Percentiles rank a stretch among this genome's conserved stretches.
Evolutionary conservation across 2,113 vertebrate species (phyloP).

Genomic region (Syngnathoides biaculeatus): DNA sequence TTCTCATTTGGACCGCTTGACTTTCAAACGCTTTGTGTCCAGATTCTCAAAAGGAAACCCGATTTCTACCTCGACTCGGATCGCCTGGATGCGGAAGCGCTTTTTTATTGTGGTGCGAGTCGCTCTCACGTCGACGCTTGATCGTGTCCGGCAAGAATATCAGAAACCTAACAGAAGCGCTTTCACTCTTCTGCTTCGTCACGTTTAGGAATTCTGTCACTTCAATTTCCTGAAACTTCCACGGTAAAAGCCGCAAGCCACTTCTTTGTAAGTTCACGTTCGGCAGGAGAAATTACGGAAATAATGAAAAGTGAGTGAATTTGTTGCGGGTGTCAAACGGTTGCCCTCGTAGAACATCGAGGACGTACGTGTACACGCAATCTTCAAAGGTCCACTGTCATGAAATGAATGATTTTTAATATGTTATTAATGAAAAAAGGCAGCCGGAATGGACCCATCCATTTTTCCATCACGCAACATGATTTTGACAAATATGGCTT

Average conservation of each 20-base stretch:
- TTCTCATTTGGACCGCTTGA: not conserved
- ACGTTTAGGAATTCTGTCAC: slow-evolving; percentile 83
- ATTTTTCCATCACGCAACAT: no score
- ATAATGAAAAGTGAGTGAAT: no score
- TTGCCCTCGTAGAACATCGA: no score
- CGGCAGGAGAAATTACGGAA: not conserved
- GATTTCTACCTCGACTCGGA: slow-evolving; percentile 84
- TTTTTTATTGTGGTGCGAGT: slow-evolving; percentile 88
- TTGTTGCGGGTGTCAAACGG: no score
- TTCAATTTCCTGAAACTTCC: slow-evolving; percentile 90
- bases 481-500: no score
- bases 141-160: not conserved
- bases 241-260: slow-evolving; percentile 88
- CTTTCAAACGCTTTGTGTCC: not conserved
- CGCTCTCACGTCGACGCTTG: not conserved
- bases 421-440: no score
- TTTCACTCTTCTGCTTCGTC: not conserved
- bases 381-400: no score
- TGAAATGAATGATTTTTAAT: no score
- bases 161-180: no score
- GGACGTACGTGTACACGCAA: no score
- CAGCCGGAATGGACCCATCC: no score
- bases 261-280: slow-evolving; percentile 87
- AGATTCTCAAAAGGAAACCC: slow-evolving; percentile 92
- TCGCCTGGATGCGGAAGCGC: slow-evolving; percentile 84